These are phyloP conservation scores for Scelioninae gen. 1 DNA, from an alignment of 2,888 invertebrate genomes.

Conservation along the genomic window DNA sequence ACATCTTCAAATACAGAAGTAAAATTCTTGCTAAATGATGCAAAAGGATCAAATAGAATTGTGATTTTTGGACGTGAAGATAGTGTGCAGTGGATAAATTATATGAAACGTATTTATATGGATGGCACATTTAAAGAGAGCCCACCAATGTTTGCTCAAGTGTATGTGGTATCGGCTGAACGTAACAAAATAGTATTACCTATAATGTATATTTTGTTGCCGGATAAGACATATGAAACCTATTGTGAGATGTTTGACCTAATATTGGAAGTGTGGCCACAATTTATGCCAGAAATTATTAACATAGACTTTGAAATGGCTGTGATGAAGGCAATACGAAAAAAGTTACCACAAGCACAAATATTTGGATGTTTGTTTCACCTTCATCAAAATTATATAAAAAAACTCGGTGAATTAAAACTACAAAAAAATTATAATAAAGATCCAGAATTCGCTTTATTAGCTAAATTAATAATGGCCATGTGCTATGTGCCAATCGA, in stretches of 20 bases:
- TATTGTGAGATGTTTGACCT: conserved; percentile 6
- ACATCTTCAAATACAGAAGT: not conserved
- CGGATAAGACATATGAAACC: not conserved
- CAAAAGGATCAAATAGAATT: not conserved
- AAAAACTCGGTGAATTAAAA: not conserved
- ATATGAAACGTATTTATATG: conserved; percentile 1
- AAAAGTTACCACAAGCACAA: not conserved
- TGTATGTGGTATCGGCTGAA: conserved; percentile 10
- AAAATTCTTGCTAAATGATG: conserved; percentile 6
- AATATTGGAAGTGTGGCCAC: conserved; percentile 1
- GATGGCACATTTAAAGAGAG: conserved; percentile 8
- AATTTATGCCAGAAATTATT: not conserved
- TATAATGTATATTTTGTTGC: not conserved
- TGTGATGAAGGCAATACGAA: conserved; percentile 4
- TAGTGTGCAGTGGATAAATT: not conserved
- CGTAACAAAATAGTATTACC: not conserved
- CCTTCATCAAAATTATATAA: not conserved
- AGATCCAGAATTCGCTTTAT: not conserved
- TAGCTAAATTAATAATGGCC: not conserved
- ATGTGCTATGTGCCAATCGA: not conserved
- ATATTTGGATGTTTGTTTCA: conserved; percentile 6
- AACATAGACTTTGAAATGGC: conserved; percentile 1
- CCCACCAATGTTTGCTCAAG: conserved; percentile 1
- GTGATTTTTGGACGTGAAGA: conserved; percentile 13
- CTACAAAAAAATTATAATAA: not conserved